Conservation (phyloP, 2,888 invertebrate species). For the Spicauda simplicius region DNA sequence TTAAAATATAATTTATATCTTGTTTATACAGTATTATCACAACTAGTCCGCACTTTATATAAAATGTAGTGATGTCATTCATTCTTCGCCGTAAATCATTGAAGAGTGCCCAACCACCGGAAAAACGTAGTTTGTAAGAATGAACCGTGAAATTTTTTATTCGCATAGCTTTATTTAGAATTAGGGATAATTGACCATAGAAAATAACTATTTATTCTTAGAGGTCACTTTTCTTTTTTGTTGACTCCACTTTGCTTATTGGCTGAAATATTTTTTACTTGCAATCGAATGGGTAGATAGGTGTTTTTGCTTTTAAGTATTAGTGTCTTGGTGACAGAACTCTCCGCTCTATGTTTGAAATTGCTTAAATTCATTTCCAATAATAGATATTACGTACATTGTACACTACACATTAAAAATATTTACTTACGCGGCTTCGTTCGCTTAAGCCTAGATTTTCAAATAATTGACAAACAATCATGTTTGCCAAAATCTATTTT, state of each 20-base stretch:
- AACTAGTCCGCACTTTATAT: neutral
- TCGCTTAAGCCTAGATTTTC: too few relatives aligned
- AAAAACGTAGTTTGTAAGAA: slow-evolving; percentile 25
- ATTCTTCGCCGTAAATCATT: slow-evolving; percentile 9
- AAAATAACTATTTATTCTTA: slow-evolving; percentile 21
- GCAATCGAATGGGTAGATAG: neutral
- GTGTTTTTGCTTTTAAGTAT: too few relatives aligned
- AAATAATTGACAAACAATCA: too few relatives aligned
- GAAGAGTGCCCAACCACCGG: slow-evolving; percentile 17
- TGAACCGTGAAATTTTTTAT: slow-evolving; percentile 28
- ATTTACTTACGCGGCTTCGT: too few relatives aligned
- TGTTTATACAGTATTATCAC: too few relatives aligned
- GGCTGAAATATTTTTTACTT: neutral
- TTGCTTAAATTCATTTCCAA: too few relatives aligned
- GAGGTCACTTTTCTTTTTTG: slow-evolving; percentile 18
- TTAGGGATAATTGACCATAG: slow-evolving; percentile 16
- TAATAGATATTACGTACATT: too few relatives aligned
- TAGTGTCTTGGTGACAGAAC: neutral
- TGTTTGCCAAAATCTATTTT: too few relatives aligned
- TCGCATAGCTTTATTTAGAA: slow-evolving; percentile 18
- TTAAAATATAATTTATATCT: too few relatives aligned
- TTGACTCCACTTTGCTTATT: neutral
- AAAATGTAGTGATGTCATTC: slow-evolving; percentile 21
- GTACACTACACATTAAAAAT: too few relatives aligned
- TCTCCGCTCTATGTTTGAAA: neutral